phyloP scores from a whole-genome alignment of 2,113 vertebrate species.

The Peromyscus californicus region DNA sequence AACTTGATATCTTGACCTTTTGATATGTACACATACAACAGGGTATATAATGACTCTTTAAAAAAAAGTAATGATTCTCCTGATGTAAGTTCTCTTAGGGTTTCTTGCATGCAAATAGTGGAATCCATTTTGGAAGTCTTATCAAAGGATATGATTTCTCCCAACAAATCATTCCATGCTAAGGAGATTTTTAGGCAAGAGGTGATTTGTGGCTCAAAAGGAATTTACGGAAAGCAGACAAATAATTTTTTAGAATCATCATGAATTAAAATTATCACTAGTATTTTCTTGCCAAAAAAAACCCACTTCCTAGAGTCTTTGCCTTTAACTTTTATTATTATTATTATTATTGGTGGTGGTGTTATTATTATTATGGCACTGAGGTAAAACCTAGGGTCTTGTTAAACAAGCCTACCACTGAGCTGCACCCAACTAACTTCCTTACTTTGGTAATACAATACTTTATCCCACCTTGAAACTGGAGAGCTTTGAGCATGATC shows the following conservation, averaged over 20 bases:
- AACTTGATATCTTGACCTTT: constrained; percentile 37
- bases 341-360: background rate
- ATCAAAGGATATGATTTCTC: background rate
- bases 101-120: background rate
- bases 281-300: constrained; percentile 12
- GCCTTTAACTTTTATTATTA: background rate
- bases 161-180: background rate
- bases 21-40: background rate
- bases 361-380: background rate
- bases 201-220: background rate
- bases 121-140: background rate
- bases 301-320: background rate
- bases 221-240: constrained; percentile 23
- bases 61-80: constrained; percentile 6
- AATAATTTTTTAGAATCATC: constrained; percentile 34
- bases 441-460: background rate
- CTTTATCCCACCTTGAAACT: background rate
- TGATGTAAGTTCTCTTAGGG: background rate
- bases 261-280: constrained; percentile 36
- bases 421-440: background rate
- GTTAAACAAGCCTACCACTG: background rate
- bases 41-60: background rate
- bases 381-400: background rate
- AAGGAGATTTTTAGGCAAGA: constrained; percentile 5
- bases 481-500: background rate